Base-by-base conservation (phyloP, 1,140 invertebrate genomes). In the Pseudomyrmex gracilis region DNA sequence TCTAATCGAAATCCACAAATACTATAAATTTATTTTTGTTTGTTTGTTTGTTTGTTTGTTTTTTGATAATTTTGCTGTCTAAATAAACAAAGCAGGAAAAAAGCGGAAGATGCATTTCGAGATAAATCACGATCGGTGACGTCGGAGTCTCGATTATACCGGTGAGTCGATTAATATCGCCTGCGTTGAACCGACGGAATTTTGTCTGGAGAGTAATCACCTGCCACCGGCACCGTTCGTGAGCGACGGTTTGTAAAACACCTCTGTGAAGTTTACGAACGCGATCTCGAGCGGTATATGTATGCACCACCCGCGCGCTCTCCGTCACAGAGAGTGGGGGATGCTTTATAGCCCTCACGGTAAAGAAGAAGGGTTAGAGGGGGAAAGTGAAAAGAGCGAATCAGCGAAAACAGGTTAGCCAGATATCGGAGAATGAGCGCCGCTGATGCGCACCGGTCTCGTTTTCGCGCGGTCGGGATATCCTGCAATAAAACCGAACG, bases 401-500 rank as follows among this genome's bases (percentile, higher is more conserved):
- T 57, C 73, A 68, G 67, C 51, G 66, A 60, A 63, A 77, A 60
- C 55, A 51, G 24, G 70, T 22, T 66, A 64, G 49, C 15, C 13
- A 63, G 85, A 77, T 90, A 89, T 87, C 89, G 74, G 82, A 51
- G 58, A 89, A 86, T 85, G 82, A 88, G 87, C 64, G 83, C 61
- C 78, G 17, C 70, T 83, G 83, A 58, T 83, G 73, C 85, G 58
- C 71, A 22, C 71, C 73, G 76, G 15, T 51, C 34, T 13, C 53
- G 22, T n/a, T 58, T 60, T 74, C 78, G 66, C 80, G 73, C 86
- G 71, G 43, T 85, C 85, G 83, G 86, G 78, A 90, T 88, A 90
- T 90, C 88, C 85, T 85, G 87, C 85, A 89, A 91, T 91, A 90
- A 90, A 91, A 90, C 60, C 73, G 70, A 89, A 91, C 77, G 49